phyloP scores from a whole-genome alignment of 2,113 vertebrate genomes.

The Eurypyga helias region DNA sequence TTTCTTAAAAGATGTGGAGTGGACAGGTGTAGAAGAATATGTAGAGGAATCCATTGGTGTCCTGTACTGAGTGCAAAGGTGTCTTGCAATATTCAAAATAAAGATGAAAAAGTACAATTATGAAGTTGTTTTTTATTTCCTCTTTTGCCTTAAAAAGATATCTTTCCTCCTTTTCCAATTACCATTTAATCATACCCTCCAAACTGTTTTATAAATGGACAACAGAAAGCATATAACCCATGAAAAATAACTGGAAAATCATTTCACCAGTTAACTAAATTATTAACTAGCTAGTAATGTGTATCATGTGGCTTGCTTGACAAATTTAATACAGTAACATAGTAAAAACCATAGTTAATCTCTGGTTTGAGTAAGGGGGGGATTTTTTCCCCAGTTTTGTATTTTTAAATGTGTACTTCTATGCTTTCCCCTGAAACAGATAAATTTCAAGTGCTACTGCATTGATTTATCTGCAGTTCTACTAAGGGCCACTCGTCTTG shows the following conservation, averaged over 20 bases:
- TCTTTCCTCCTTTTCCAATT: background rate
- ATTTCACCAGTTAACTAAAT: background rate
- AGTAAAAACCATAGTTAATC: background rate
- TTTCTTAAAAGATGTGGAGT: slow-evolving; percentile 40
- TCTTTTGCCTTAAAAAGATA: background rate
- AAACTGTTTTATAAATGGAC: background rate
- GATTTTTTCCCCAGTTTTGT: background rate
- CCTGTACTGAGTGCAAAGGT: background rate
- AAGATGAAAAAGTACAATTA: background rate
- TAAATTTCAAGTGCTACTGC: slow-evolving; percentile 27
- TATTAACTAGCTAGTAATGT: background rate
- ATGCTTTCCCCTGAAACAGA: background rate
- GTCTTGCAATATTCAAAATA: background rate
- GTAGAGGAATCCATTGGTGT: slow-evolving; percentile 17
- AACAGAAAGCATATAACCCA: background rate
- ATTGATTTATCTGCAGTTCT: slow-evolving; percentile 65
- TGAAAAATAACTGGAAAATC: background rate
- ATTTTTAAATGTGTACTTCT: slow-evolving; percentile 2
- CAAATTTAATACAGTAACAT: background rate
- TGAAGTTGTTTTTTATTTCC: background rate
- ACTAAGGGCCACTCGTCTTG: slow-evolving; percentile 44
- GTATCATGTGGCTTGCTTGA: background rate
- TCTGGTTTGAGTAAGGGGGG: background rate
- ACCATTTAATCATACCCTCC: background rate
- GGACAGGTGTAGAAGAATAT: background rate